A percentile compares a stretch with the other conserved stretches of the same genome.
phyloP scores from a whole-genome alignment of 2,113 vertebrate species.

The Podarcis muralis region DNA sequence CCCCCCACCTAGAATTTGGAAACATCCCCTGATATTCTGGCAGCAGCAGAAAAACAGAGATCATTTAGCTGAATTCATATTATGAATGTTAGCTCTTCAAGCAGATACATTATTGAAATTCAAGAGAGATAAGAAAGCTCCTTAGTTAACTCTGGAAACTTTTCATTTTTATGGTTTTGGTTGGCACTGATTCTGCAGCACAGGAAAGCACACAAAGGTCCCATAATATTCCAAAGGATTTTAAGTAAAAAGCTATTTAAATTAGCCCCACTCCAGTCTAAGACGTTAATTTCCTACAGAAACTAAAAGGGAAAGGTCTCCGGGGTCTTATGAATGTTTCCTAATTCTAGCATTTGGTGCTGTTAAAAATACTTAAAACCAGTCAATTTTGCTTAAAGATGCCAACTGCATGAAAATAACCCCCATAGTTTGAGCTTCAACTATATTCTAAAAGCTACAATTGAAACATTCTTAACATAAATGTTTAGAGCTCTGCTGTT shows the following conservation, averaged over 20 bases:
- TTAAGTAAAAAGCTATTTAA: constrained; percentile 43
- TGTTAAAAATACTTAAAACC: constrained; percentile 13
- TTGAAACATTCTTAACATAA: neutral
- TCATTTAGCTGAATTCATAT: neutral
- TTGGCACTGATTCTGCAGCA: constrained; percentile 29
- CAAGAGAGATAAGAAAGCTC: neutral
- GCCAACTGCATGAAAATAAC: constrained; percentile 27
- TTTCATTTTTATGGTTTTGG: neutral
- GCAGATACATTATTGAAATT: constrained; percentile 13
- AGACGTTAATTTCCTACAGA: constrained; percentile 44
- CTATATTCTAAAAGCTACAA: neutral
- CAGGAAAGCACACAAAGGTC: neutral
- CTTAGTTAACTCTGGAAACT: neutral
- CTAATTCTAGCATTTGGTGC: neutral
- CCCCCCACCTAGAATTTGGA: neutral
- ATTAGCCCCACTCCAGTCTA: constrained; percentile 29
- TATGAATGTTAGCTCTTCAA: neutral
- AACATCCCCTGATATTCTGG: neutral
- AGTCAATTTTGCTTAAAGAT: constrained; percentile 20
- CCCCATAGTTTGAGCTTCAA: constrained; percentile 19
- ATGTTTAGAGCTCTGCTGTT: constrained; percentile 5
- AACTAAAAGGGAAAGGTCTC: constrained; percentile 3
- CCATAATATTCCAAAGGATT: constrained; percentile 38
- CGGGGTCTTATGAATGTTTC: constrained; percentile 9
- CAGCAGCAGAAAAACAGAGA: neutral